A percentile compares a stretch with the other conserved stretches of the same genome.
Conservation (phyloP, 2,888 invertebrate species). For the Prosopocoilus inquinatus region DNA sequence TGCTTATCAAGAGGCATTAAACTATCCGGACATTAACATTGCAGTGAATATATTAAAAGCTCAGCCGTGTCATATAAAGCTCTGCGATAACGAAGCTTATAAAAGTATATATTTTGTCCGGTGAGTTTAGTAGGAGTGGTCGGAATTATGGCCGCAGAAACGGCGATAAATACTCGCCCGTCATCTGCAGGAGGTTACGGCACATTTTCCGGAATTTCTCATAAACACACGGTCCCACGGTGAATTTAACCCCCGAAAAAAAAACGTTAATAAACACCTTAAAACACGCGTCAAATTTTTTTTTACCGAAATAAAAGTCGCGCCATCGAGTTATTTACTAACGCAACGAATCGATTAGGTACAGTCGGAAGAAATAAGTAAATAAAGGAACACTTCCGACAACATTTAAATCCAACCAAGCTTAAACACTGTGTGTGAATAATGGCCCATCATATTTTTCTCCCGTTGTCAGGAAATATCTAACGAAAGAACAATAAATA, state of each 20-base stretch:
- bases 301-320: too few species aligned
- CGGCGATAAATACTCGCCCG: constrained; percentile 10
- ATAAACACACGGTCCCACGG: too few species aligned
- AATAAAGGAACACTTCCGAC: too few species aligned
- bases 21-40: constrained; percentile 24
- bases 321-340: too few species aligned
- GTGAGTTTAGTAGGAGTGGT: constrained; percentile 8
- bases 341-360: too few species aligned
- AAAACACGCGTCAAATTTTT: too few species aligned
- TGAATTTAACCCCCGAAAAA: not conserved
- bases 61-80: constrained; percentile 28
- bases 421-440: too few species aligned
- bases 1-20: constrained; percentile 18
- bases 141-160: constrained; percentile 15
- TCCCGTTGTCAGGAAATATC: too few species aligned
- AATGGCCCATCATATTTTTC: too few species aligned
- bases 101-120: constrained; percentile 31
- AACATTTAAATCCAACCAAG: too few species aligned
- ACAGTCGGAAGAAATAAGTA: too few species aligned
- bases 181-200: constrained; percentile 4
- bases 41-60: constrained; percentile 30
- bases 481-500: too few species aligned
- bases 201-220: constrained; percentile 6
- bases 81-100: constrained; percentile 32
- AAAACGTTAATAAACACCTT: not conserved